phyloP scores from a whole-genome alignment of 2,113 vertebrate genomes.

The Sceloporus undulatus region DNA sequence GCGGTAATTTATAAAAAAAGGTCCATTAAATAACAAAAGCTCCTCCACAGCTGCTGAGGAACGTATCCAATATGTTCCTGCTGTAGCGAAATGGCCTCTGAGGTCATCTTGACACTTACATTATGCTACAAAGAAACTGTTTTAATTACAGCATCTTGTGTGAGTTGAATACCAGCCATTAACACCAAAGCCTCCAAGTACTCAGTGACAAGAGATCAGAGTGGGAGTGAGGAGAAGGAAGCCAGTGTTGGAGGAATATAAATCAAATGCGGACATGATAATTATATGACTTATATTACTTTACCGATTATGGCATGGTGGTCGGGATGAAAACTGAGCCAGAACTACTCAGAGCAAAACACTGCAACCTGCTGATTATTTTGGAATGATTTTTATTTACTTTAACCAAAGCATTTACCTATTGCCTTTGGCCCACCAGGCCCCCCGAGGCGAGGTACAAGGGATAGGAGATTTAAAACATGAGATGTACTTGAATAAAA shows the following conservation, averaged over 20 bases:
- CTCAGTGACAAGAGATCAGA: constrained; percentile 7
- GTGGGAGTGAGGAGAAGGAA: constrained; percentile 25
- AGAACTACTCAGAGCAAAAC: background rate
- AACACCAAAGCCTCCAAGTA: constrained; percentile 35
- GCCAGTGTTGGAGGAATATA: background rate
- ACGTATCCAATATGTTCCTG: constrained; percentile 59
- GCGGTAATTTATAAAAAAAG: constrained; percentile 66
- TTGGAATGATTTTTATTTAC: too few relatives aligned
- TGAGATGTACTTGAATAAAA: too few relatives aligned
- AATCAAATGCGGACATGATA: background rate
- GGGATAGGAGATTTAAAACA: too few relatives aligned
- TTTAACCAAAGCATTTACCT: too few relatives aligned
- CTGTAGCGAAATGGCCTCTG: constrained; percentile 51
- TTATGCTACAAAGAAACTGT: constrained; percentile 50
- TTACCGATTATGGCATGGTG: background rate
- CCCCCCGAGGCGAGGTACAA: too few relatives aligned
- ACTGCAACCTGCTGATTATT: background rate
- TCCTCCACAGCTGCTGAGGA: constrained; percentile 68
- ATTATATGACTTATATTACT: background rate
- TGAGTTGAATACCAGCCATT: constrained; percentile 11
- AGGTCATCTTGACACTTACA: constrained; percentile 58
- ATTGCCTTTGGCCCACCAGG: too few relatives aligned
- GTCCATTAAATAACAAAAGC: constrained; percentile 57
- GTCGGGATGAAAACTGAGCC: background rate
- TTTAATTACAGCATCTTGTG: constrained; percentile 67